Evolutionary conservation across 2,797 vertebrate genomes (phyloP).

Genomic region (Cyprinella venusta): DNA sequence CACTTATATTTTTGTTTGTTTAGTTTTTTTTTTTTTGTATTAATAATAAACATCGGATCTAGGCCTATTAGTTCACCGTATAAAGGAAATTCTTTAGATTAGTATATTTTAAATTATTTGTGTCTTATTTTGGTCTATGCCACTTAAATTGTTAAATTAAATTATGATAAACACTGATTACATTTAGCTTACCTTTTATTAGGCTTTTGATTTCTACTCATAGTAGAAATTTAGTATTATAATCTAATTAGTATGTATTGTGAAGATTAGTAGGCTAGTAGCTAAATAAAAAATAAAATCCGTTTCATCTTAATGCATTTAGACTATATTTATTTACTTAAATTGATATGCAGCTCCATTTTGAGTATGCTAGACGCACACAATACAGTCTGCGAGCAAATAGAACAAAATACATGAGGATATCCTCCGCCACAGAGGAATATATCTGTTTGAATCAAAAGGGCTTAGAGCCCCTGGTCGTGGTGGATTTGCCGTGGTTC

Average conservation of each 20-base stretch:
- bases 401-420: slow-evolving; percentile 65
- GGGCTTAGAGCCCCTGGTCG: slow-evolving; percentile 81
- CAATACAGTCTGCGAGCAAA: slow-evolving; percentile 54
- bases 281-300: background rate
- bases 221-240: background rate
- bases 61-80: background rate
- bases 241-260: too few species aligned
- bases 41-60: too few species aligned
- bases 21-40: background rate
- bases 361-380: slow-evolving; percentile 1
- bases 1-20: background rate
- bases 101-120: background rate
- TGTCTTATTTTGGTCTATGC: background rate
- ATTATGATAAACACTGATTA: background rate
- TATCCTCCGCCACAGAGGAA: slow-evolving; percentile 72
- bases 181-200: background rate
- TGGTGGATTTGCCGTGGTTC: slow-evolving; percentile 80
- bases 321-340: background rate
- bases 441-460: slow-evolving; percentile 81
- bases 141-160: background rate
- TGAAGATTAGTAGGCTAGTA: too few species aligned
- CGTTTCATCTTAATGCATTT: background rate
- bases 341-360: background rate
- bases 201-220: background rate
- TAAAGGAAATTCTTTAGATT: background rate